Conservation (phyloP, 1,140 invertebrate genomes). For the Teleogryllus occipitalis region DNA sequence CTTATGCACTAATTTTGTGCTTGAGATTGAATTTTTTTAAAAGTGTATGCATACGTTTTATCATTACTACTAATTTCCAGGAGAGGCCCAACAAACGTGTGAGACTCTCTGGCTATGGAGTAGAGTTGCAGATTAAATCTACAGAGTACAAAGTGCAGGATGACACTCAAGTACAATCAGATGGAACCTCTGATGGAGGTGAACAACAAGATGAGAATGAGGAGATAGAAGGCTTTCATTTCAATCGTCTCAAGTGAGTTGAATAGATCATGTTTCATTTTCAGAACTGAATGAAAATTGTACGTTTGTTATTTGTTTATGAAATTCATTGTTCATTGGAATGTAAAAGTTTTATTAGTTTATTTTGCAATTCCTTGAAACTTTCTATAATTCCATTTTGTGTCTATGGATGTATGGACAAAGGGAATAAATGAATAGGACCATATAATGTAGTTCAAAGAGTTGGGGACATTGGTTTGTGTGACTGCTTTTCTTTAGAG, state of each 20-base stretch:
- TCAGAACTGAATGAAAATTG: not conserved
- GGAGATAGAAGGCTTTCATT: slow-evolving; percentile 86
- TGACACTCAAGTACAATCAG: slow-evolving; percentile 68
- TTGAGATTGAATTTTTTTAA: not conserved
- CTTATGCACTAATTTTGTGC: not conserved
- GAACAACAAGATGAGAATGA: slow-evolving; percentile 53
- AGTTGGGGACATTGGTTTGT: no score
- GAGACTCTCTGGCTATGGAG: slow-evolving; percentile 91
- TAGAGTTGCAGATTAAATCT: slow-evolving; percentile 96
- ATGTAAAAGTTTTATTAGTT: no score
- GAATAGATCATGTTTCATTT: not conserved
- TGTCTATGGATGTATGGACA: no score
- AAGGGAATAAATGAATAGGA: no score
- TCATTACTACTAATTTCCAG: slow-evolving; percentile 32
- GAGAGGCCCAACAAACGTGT: slow-evolving; percentile 50
- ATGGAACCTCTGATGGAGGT: slow-evolving; percentile 43
- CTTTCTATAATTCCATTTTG: no score
- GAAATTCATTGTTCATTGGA: slow-evolving; percentile 9
- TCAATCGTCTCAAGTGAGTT: slow-evolving; percentile 63
- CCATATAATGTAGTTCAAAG: no score
- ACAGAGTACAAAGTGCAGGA: slow-evolving; percentile 99
- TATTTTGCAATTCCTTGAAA: no score
- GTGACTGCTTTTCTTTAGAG: no score
- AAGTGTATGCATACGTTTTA: no score
- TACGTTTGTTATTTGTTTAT: no score